Conservation (phyloP, 2,113 vertebrate genomes). For the Clupea harengus region DNA sequence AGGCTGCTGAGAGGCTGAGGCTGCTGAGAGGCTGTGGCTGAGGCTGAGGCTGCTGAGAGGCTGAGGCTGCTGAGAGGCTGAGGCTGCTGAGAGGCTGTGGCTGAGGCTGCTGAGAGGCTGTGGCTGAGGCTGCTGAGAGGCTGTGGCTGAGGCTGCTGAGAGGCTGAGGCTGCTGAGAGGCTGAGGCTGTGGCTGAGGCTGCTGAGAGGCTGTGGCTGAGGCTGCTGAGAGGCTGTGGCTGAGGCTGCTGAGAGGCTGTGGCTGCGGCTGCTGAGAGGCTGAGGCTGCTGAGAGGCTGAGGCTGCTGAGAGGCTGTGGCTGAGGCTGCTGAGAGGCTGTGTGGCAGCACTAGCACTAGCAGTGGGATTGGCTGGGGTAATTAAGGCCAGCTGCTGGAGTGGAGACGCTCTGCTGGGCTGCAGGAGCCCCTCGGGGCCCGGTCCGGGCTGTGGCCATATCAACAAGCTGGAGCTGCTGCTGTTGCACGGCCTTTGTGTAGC, state of each 20-base stretch:
- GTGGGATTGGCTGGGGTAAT: conserved; percentile 56
- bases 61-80: too few relatives aligned
- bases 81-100: background rate
- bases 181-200: too few relatives aligned
- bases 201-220: too few relatives aligned
- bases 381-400: conserved; percentile 59
- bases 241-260: background rate
- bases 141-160: too few relatives aligned
- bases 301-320: too few relatives aligned
- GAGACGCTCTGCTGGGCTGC: conserved; percentile 7
- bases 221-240: background rate
- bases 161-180: background rate
- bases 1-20: too few relatives aligned
- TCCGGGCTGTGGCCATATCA: background rate
- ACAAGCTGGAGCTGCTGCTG: background rate
- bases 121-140: background rate
- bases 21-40: background rate
- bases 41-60: too few relatives aligned
- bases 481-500: background rate
- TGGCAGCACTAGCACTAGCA: conserved; percentile 23
- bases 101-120: too few relatives aligned
- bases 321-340: too few relatives aligned
- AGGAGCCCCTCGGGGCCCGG: background rate
- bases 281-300: too few relatives aligned
- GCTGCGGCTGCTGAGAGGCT: too few relatives aligned